Base-by-base conservation (phyloP, 2,888 invertebrate species). In the Tinea semifulvella region DNA sequence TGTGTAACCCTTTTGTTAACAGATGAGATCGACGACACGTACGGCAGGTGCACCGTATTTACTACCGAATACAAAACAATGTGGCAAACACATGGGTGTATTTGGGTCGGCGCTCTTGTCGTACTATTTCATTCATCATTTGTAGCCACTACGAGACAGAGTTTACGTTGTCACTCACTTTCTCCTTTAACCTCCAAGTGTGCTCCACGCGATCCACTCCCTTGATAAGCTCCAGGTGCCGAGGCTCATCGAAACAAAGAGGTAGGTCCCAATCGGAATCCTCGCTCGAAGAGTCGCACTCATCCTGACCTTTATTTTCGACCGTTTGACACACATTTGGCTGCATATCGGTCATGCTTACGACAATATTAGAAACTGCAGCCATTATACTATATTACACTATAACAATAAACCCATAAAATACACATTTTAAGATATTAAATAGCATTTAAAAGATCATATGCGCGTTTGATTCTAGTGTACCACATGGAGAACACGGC, bases 161-260 rank as follows among this genome's bases (percentile, higher is more conserved):
- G 53, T n/a, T n/a, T n/a, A n/a, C n/a, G n/a, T n/a, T n/a, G 4
- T 35, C 7, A 36, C 36, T 18, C 17, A 92, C 92, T 84, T 94
- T 87, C 66, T 95, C 95, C 67, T 95, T 94, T 83, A 96, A 93
- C 56, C 96, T 85, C 96, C 96, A 97, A 50, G 90, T 87, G 58
- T 93, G 92, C 57, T 92, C 91, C 46, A 84, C 85, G 59, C 94
- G 92, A 38, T 80, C 76, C 25, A 66, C 63, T 6, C 76, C 79
- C 53, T 74, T 73, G 50, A 81, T 77, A 44, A 69, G 64, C 56
- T 80, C 81, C 46, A 63, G 56, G 53, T 82, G 81, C 55, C 92
- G 84, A 48, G 87, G 87, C 63, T 88, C 84, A 58, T 85, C 84
- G 63, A 90, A 94, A 55, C 89, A 86, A 50, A 92, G 65, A 42